Conservation (phyloP, 1,140 invertebrate species). For the Penaeus chinensis region DNA sequence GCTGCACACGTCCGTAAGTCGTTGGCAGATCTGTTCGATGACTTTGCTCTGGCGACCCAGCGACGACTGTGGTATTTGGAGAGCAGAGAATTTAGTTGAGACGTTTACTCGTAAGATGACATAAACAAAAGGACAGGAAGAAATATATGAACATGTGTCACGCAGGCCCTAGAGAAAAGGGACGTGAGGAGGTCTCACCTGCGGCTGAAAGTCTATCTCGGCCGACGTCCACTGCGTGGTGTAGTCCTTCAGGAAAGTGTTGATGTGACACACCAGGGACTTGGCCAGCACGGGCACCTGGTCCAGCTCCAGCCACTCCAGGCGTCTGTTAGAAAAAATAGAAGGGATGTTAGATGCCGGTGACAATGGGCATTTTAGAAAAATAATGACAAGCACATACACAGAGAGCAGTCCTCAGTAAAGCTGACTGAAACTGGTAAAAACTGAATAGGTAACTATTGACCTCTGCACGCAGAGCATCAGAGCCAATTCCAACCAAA, state of each 20-base stretch:
- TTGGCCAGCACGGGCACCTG: conserved; percentile 55
- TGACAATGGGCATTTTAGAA: not conserved
- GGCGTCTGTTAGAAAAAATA: conserved; percentile 32
- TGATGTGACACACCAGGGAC: conserved; percentile 60
- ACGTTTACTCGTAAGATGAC: not conserved
- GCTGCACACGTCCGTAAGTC: conserved; percentile 56
- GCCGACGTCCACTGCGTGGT: conserved; percentile 55
- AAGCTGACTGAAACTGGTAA: no score
- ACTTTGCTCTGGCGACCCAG: conserved; percentile 59
- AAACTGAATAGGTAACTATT: no score
- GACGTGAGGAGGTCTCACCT: conserved; percentile 25
- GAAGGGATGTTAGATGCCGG: conserved; percentile 39
- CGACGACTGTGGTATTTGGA: conserved; percentile 37
- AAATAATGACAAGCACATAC: no score
- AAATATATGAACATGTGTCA: not conserved
- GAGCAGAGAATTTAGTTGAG: not conserved
- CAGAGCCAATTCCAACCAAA: no score
- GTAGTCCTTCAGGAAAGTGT: conserved; percentile 60
- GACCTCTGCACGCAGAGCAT: not conserved
- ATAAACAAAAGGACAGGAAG: not conserved
- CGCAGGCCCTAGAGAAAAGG: not conserved
- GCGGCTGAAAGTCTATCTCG: conserved; percentile 44
- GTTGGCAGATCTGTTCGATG: conserved; percentile 59
- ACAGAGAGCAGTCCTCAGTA: no score
- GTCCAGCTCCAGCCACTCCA: conserved; percentile 57